Conservation (phyloP, 2,888 invertebrate genomes). For the Teinopalpus imperialis region DNA sequence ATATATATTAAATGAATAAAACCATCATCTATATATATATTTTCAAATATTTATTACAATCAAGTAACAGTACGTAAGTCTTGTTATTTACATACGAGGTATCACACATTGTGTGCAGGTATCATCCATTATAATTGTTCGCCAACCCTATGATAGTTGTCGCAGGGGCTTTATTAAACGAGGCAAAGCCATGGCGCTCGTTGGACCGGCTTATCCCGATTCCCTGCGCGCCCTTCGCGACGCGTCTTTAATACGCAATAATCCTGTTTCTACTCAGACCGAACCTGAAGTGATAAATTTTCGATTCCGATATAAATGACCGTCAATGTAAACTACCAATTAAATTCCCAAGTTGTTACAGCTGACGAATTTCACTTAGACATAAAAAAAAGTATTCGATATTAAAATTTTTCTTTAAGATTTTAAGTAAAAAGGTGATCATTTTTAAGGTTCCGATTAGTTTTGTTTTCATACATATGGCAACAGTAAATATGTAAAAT, state of each 20-base stretch:
- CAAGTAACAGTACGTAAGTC: too few species aligned
- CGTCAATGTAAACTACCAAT: constrained; percentile 13
- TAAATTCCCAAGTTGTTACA: not conserved
- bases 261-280: constrained; percentile 43
- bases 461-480: too few species aligned
- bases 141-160: constrained; percentile 70
- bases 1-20: too few species aligned
- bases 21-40: too few species aligned
- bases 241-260: constrained; percentile 62
- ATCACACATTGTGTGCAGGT: not conserved
- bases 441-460: too few species aligned
- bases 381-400: constrained; percentile 27
- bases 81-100: too few species aligned
- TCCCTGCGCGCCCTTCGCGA: constrained; percentile 61
- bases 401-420: too few species aligned
- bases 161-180: constrained; percentile 75
- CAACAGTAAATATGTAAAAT: too few species aligned
- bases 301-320: constrained; percentile 6
- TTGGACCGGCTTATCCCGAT: constrained; percentile 77
- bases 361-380: not conserved
- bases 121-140: constrained; percentile 22
- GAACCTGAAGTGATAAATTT: constrained; percentile 5
- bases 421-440: too few species aligned
- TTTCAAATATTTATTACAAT: too few species aligned
- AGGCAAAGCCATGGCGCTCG: constrained; percentile 72